Evolutionary conservation across 30 jellyfish, hydroid and myxozoan species (phyloP).

Genomic region (Sanderia malayensis): DNA sequence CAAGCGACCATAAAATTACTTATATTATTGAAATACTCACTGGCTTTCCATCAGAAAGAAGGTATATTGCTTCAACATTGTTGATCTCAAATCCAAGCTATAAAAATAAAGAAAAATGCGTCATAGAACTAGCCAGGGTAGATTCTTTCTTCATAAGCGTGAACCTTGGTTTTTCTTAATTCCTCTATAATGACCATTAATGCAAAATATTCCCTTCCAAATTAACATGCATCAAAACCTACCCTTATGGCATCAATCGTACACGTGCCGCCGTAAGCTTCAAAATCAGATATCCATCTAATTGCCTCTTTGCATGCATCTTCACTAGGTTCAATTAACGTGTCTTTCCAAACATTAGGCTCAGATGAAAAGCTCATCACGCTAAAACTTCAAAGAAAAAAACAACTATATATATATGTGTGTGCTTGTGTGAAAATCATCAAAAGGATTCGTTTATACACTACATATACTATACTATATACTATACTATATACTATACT

Average conservation of each 20-base stretch:
- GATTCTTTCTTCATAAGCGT: neutral
- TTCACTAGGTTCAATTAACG: slow-evolving; percentile 41
- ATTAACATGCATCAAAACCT: neutral
- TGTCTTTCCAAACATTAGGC: slow-evolving; percentile 47
- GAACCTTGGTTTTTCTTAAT: neutral
- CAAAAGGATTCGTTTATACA: too few relatives aligned
- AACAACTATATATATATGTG: too few relatives aligned
- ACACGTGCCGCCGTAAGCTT: slow-evolving; percentile 79
- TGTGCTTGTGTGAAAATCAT: too few relatives aligned
- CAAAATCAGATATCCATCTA: slow-evolving; percentile 54
- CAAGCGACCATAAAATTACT: too few relatives aligned
- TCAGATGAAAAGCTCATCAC: slow-evolving; percentile 61
- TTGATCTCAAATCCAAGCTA: slow-evolving; percentile 64
- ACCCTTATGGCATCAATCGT: slow-evolving; percentile 74
- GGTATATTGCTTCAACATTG: slow-evolving; percentile 64
- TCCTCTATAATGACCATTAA: neutral
- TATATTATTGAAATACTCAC: too few relatives aligned
- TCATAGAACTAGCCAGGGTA: neutral
- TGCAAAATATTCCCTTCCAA: neutral
- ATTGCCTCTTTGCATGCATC: slow-evolving; percentile 58
- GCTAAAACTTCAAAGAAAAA: slow-evolving; percentile 66
- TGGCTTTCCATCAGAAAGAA: slow-evolving; percentile 87
- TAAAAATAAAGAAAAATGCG: neutral
- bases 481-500: too few relatives aligned
- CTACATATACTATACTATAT: too few relatives aligned